phyloP scores from a whole-genome alignment of 2,888 invertebrate species.

The Poecilus cupreus region DNA sequence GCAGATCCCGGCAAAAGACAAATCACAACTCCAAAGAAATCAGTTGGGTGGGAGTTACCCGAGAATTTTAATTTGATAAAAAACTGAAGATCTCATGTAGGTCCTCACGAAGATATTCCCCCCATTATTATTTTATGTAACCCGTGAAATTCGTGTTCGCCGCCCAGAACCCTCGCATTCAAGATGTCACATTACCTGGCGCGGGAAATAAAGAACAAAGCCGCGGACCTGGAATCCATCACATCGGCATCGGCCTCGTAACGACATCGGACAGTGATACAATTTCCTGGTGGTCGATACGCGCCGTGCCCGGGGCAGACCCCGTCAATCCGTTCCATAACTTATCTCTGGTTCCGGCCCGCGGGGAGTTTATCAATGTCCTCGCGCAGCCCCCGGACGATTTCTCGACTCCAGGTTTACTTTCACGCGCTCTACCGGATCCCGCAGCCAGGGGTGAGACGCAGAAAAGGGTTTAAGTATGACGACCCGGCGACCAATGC shows the following conservation, averaged over 20 bases:
- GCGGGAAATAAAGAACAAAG: not conserved
- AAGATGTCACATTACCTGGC: not conserved
- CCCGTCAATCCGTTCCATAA: slow-evolving; percentile 50
- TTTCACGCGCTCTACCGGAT: slow-evolving; percentile 20
- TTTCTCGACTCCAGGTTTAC: slow-evolving; percentile 54
- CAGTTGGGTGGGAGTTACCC: too few species aligned
- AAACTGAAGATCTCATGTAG: too few species aligned
- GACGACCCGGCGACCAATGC: not conserved
- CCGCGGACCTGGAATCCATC: slow-evolving; percentile 14
- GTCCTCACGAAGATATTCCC: too few species aligned
- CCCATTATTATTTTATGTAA: not conserved
- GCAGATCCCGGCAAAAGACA: too few species aligned
- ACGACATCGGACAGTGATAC: slow-evolving; percentile 34
- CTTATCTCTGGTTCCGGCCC: slow-evolving; percentile 47
- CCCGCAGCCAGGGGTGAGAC: not conserved
- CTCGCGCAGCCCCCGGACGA: slow-evolving; percentile 30
- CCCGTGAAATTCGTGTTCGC: not conserved
- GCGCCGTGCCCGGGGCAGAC: slow-evolving; percentile 1
- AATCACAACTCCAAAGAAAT: too few species aligned
- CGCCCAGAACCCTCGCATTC: not conserved
- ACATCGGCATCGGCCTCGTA: not conserved
- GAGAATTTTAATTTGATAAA: too few species aligned
- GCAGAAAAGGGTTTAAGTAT: slow-evolving; percentile 7
- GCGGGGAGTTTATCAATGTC: slow-evolving; percentile 57
- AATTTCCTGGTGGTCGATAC: slow-evolving; percentile 54